Base-by-base conservation (phyloP, 2,113 vertebrate genomes). In the Pseudopodoces humilis region DNA sequence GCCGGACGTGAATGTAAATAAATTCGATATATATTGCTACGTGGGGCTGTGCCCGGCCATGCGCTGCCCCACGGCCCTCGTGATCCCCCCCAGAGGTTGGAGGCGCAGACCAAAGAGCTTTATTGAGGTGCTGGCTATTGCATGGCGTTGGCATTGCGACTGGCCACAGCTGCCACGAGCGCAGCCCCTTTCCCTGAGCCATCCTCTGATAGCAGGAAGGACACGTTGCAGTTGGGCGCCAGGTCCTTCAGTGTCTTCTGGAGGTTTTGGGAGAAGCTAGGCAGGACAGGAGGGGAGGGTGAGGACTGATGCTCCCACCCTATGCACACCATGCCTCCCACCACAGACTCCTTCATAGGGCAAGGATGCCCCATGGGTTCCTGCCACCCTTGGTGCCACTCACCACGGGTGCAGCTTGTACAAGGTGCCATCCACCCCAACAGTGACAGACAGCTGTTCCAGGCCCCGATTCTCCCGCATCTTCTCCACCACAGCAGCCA, bases 171-270 rank as follows among this genome's bases (percentile, higher is more conserved):
- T 0, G 98, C 98, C 74, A 99, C 98, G 16, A 99, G 98, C 8
- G 98, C 99, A 0, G 99, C 98, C 7, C 99, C 99, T 95, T 98
- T 99, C 50, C 99, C 99, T 0, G 98, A 99, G 63, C 99, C 98
- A 0, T 99, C 98, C 86, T 99, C 98, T 0, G 98, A 99, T 8
- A 96, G 93, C 33, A 98, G 55, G 97, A 99, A 99, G 71, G 93
- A 94, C 97, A 99, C 97, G 0, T 47, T 53, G 53, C 99, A 99
- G 1, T 75, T n/a, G 31, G 99, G 98, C 10, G 98, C 98, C 90
- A 99, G 97, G 7, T 90, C 65, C n/a, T 5, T 65, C 76, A 98
- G 97, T 0, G 91, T 97, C 7, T 77, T 64, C 27, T 98, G 96
- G 64, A 99, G 97, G 22, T 97, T 52, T 8, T 76, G 10, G 14